These are phyloP conservation scores for Trichopoda pennipes DNA, from an alignment of 2,888 invertebrate species.

Conservation along the genomic window DNA sequence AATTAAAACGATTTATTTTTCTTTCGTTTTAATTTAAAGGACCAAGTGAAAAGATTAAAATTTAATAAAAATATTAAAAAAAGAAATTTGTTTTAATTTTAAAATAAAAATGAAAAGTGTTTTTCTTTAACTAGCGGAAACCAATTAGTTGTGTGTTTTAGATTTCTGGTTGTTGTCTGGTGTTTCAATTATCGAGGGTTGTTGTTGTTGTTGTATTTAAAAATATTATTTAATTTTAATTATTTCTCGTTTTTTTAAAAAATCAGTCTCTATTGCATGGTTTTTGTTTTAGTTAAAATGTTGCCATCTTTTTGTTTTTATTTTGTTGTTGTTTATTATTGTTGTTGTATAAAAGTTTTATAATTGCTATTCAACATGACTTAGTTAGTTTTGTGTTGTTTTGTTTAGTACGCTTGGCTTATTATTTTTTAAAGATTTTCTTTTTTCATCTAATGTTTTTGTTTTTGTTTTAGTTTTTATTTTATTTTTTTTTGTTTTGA, in stretches of 20 bases:
- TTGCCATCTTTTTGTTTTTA: slow-evolving; percentile 44
- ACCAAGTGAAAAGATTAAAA: too few relatives aligned
- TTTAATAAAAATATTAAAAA: too few relatives aligned
- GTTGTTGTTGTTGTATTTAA: slow-evolving; percentile 43
- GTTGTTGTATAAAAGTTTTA: slow-evolving; percentile 67
- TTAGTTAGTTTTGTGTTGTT: slow-evolving; percentile 33
- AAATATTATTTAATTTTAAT: slow-evolving; percentile 32
- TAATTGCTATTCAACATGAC: slow-evolving; percentile 69
- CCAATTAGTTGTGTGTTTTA: slow-evolving; percentile 47
- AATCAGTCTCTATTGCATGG: slow-evolving; percentile 81
- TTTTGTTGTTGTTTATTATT: slow-evolving; percentile 64
- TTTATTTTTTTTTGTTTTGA: slow-evolving; percentile 55
- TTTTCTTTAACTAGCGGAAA: slow-evolving; percentile 19
- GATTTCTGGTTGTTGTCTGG: slow-evolving; percentile 15
- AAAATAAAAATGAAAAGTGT: background rate
- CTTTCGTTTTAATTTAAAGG: too few relatives aligned
- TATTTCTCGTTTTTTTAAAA: slow-evolving; percentile 67
- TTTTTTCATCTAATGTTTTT: slow-evolving; percentile 55
- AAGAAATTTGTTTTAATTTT: background rate
- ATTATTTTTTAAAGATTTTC: slow-evolving; percentile 49
- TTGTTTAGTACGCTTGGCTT: slow-evolving; percentile 70
- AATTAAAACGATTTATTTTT: too few relatives aligned
- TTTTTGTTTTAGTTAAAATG: slow-evolving; percentile 70
- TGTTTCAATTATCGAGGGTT: slow-evolving; percentile 10
- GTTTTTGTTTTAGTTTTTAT: slow-evolving; percentile 62